Evolutionary conservation across 2,113 vertebrate species (phyloP).

Genomic region (Rhombomys opimus): DNA sequence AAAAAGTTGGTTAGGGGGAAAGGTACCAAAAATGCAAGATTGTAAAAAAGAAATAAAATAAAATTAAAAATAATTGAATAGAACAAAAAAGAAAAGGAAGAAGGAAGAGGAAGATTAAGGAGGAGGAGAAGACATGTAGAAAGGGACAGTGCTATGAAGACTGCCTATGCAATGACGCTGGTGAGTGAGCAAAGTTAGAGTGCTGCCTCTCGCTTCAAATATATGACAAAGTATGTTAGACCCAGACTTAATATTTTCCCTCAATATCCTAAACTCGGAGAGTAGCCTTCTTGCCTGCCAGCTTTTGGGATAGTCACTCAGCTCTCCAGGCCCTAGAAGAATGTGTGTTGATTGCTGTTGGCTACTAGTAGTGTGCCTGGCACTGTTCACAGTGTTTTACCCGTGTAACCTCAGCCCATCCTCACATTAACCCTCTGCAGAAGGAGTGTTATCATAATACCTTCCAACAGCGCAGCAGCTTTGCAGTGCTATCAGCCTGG

Average conservation of each 20-base stretch:
- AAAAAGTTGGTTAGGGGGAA: neutral
- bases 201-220: neutral
- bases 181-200: neutral
- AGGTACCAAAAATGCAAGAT: neutral
- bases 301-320: neutral
- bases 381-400: neutral
- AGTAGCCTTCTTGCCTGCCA: neutral
- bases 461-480: neutral
- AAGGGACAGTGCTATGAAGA: neutral
- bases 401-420: neutral
- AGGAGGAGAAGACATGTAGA: accelerated
- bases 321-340: neutral
- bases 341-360: too few relatives aligned
- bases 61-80: neutral
- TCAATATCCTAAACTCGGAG: neutral
- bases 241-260: neutral
- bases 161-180: neutral
- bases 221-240: neutral
- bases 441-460: neutral
- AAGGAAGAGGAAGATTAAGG: too few relatives aligned
- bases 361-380: neutral
- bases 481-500: neutral
- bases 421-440: neutral
- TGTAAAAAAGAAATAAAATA: neutral
- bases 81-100: too few relatives aligned